Conservation (phyloP, 2,888 invertebrate genomes). For the Trypoxylon attenuatum region DNA sequence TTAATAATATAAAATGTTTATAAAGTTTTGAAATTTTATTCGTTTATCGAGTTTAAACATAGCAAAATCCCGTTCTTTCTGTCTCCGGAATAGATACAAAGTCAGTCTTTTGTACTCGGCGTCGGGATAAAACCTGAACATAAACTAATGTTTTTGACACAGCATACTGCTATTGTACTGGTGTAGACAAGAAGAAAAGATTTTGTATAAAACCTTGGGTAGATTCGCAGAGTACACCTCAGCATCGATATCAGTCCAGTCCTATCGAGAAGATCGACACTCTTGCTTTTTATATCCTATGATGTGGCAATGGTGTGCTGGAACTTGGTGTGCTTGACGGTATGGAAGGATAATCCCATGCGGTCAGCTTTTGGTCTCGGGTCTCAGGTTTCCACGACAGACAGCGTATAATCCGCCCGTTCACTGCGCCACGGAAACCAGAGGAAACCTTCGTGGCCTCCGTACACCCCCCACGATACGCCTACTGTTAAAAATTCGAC, state of each 20-base stretch:
- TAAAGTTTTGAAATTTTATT: too few species aligned
- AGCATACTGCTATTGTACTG: too few species aligned
- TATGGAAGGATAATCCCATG: conserved; percentile 62
- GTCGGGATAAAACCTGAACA: too few species aligned
- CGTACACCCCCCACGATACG: conserved; percentile 6
- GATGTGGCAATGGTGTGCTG: conserved; percentile 52
- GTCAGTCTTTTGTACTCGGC: too few species aligned
- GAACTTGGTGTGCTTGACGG: conserved; percentile 46
- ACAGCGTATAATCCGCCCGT: conserved; percentile 35
- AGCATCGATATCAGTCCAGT: conserved; percentile 23
- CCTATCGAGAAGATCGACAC: conserved; percentile 23
- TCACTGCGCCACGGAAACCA: neutral
- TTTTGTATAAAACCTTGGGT: too few species aligned
- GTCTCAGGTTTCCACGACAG: conserved; percentile 44
- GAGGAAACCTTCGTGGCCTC: conserved; percentile 14
- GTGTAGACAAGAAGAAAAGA: too few species aligned
- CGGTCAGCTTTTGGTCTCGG: conserved; percentile 46
- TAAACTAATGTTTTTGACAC: too few species aligned
- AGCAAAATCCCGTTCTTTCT: too few species aligned
- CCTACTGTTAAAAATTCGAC: too few species aligned
- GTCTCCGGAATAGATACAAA: too few species aligned
- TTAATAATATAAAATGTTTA: too few species aligned
- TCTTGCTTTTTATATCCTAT: conserved; percentile 38
- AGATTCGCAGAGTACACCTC: conserved; percentile 20
- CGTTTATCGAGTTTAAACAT: too few species aligned